Conservation (phyloP, 2,888 invertebrate genomes). For the Altica lythri region DNA sequence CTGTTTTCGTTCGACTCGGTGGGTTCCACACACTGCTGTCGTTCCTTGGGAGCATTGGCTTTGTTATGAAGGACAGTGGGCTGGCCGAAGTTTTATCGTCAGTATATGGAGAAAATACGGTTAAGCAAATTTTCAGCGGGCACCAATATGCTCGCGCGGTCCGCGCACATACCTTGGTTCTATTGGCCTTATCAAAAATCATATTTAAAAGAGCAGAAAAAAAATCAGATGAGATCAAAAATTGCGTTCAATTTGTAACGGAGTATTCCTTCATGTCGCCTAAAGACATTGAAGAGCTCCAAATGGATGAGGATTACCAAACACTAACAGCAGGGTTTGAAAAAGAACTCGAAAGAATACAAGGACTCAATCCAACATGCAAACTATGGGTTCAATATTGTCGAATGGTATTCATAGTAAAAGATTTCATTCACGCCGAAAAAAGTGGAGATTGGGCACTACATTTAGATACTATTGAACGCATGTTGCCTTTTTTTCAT, state of each 20-base stretch:
- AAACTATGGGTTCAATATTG: conserved; percentile 43
- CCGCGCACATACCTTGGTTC: conserved; percentile 12
- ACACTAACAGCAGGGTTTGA: conserved; percentile 45
- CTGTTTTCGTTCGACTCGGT: conserved; percentile 36
- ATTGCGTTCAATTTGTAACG: conserved; percentile 12
- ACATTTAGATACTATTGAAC: conserved; percentile 22
- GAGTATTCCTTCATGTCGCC: conserved; percentile 14
- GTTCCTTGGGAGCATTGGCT: conserved; percentile 42
- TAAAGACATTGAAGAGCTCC: conserved; percentile 17
- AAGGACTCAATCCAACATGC: conserved; percentile 36
- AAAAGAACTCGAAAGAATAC: conserved; percentile 48
- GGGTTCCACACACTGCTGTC: conserved; percentile 46
- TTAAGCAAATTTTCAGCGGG: conserved; percentile 38
- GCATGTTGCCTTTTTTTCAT: conserved; percentile 29
- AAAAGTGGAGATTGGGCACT: conserved; percentile 44
- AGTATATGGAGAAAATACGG: conserved; percentile 42
- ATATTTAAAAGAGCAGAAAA: conserved; percentile 16
- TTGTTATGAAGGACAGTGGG: conserved; percentile 43
- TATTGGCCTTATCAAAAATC: conserved; percentile 13
- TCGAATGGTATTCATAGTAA: conserved; percentile 41
- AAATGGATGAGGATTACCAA: conserved; percentile 17
- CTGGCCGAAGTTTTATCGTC: conserved; percentile 34
- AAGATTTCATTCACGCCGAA: conserved; percentile 46
- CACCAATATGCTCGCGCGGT: conserved; percentile 38
- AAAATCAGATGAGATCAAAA: conserved; percentile 17